phyloP scores from a whole-genome alignment of 2,888 invertebrate genomes.

The Amphipoea oculea region DNA sequence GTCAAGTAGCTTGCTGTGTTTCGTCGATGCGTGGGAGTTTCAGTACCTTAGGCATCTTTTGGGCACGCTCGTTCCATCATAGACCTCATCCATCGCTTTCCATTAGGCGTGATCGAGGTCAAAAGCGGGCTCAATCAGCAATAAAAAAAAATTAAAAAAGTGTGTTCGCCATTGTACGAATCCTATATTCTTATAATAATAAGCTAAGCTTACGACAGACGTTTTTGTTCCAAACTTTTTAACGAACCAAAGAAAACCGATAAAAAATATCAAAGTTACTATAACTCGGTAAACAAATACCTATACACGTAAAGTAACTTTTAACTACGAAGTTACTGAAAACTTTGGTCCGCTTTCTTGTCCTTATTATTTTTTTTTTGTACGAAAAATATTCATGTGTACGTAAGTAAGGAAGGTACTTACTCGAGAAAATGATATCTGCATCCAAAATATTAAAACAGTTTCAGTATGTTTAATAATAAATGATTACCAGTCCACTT shows the following conservation, averaged over 20 bases:
- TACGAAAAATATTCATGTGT: background rate
- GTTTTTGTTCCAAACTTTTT: conserved; percentile 41
- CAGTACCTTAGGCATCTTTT: too few relatives aligned
- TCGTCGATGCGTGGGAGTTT: too few relatives aligned
- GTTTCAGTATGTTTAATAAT: background rate
- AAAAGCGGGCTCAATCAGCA: too few relatives aligned
- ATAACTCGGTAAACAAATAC: conserved; percentile 33
- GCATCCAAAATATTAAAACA: background rate
- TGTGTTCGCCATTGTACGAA: conserved; percentile 8
- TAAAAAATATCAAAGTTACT: conserved; percentile 13
- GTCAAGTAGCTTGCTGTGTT: too few relatives aligned
- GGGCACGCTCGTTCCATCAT: too few relatives aligned
- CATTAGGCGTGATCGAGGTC: too few relatives aligned
- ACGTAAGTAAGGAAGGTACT: background rate
- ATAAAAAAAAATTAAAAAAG: too few relatives aligned
- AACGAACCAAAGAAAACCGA: conserved; percentile 42
- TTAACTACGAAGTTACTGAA: conserved; percentile 8
- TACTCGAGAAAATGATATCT: background rate
- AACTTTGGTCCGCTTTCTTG: background rate
- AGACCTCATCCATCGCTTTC: too few relatives aligned
- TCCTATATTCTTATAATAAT: conserved; percentile 3
- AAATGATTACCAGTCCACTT: too few relatives aligned
- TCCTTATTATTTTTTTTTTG: background rate
- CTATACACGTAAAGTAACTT: conserved; percentile 12
- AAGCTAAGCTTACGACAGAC: conserved; percentile 6